These are phyloP conservation scores for Gortyna flavago DNA, from an alignment of 2,888 invertebrate genomes.

Conservation along the genomic window DNA sequence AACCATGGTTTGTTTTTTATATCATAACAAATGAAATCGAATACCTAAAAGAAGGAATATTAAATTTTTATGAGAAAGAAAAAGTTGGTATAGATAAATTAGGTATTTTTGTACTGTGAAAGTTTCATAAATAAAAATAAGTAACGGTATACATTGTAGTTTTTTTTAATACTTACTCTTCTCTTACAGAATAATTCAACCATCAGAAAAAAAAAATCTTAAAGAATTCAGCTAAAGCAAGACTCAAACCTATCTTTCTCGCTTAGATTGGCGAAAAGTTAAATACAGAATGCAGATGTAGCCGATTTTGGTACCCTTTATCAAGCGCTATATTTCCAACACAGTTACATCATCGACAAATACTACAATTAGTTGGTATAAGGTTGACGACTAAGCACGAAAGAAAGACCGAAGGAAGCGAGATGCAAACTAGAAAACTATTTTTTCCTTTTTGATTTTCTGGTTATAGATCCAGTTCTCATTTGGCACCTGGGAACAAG, in stretches of 20 bases:
- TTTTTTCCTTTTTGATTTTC: not conserved
- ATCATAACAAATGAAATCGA: conserved; percentile 16
- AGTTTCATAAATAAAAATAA: conserved; percentile 31
- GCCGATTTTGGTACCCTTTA: not conserved
- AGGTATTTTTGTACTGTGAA: conserved; percentile 21
- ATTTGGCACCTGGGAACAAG: too few relatives aligned
- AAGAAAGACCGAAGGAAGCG: not conserved
- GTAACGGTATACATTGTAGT: conserved; percentile 15
- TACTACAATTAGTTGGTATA: not conserved
- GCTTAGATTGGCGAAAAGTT: not conserved
- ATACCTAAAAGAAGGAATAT: conserved; percentile 9
- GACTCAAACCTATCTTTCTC: not conserved
- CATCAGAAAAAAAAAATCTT: not conserved
- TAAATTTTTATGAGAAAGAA: conserved; percentile 25
- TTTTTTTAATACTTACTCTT: not conserved
- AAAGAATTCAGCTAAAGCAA: not conserved
- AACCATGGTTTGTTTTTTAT: conserved; percentile 13
- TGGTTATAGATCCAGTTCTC: not conserved
- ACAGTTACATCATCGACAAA: not conserved
- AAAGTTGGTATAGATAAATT: conserved; percentile 27
- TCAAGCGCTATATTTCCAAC: not conserved
- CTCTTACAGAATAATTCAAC: too few relatives aligned
- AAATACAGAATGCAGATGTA: conserved; percentile 3
- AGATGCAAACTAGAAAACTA: not conserved
- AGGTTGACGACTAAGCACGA: not conserved